A percentile compares a stretch with the other conserved stretches of the same genome.
These are phyloP conservation scores for Columbina picui DNA, from an alignment of 2,113 vertebrate genomes.

Conservation along the genomic window DNA sequence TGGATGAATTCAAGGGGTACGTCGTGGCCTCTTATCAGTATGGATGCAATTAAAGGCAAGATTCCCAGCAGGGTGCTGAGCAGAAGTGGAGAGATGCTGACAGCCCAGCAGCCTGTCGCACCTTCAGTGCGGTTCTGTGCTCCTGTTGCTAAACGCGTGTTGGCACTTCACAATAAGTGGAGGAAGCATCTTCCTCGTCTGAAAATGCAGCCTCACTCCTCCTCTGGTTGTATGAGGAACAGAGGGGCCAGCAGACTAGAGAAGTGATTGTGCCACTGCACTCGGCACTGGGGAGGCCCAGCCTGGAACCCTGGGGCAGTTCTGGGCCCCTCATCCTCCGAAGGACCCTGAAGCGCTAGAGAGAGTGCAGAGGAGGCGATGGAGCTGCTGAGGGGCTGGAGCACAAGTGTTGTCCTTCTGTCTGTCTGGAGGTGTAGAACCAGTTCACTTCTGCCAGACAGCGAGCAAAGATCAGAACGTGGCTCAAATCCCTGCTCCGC, in stretches of 20 bases:
- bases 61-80: neutral
- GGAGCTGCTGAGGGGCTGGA: too few species aligned
- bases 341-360: too few species aligned
- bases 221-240: neutral
- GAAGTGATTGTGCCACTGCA: too few species aligned
- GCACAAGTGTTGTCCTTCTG: neutral
- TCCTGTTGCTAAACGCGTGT: neutral
- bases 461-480: neutral
- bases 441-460: neutral
- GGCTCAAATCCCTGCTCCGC: neutral
- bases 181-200: neutral
- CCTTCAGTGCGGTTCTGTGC: neutral
- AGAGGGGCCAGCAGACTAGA: too few species aligned
- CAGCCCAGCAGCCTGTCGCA: neutral
- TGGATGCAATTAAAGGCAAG: neutral
- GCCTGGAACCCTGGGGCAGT: too few species aligned
- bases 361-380: too few species aligned
- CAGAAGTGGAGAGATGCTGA: neutral
- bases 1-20: neutral
- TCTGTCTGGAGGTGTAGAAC: neutral
- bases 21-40: neutral
- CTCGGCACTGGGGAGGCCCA: too few species aligned
- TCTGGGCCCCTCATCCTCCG: too few species aligned
- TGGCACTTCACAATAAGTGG: neutral
- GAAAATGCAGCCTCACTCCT: neutral